Base-by-base conservation (phyloP, 2,113 vertebrate species). In the Oncorhynchus clarkii region DNA sequence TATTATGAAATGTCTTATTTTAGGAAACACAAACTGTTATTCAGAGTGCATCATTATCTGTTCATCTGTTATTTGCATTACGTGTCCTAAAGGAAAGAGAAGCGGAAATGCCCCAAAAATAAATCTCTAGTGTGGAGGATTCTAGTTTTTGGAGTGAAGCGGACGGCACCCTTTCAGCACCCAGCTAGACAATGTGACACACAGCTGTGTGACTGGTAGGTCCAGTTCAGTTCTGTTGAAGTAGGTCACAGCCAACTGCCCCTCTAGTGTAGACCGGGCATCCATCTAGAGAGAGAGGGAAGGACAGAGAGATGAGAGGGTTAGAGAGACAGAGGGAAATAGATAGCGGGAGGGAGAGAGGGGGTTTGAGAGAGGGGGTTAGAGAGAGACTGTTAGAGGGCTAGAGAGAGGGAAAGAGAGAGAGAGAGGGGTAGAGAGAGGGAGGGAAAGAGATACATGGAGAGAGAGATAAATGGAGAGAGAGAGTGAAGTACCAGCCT, bases 131-230 rank as follows among this genome's bases (percentile, higher is more conserved):
- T 29, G 12, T 29, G n/a, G 13, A 67, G 16, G 51, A 54, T 54
- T 54, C 51, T 54, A 18, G 51, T 54, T 16, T 54, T 5, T 54
- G 14, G 51, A 54, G 51, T 54, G 51, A 54, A 54, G 14, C 51
- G 3, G 74, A 22, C 62, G 65, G 81, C 78, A 51, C 80, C 71
- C 78, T 79, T 78, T 71, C 34, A 62, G 69, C 39, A 11, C 39
- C 39, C 39, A 45, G 39, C 2, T 2, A 45, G 71, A 82, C 73
- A 27, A 76, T 49, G 76, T 85, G 87, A 87, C 59, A 24, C 83
- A 80, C 88, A 85, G 78, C 84, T 84, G 76, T 73, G 60, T 88
- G 83, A 90, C 80, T 86, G 89, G 88, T 84, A 79, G 85, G 80
- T 85, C 80, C 79, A 74, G 78, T 51, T 51, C 49, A 4, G 14